Percentiles rank a stretch among this genome's conserved stretches.
phyloP scores from a whole-genome alignment of 1,140 invertebrate species.

The Hyles vespertilio region DNA sequence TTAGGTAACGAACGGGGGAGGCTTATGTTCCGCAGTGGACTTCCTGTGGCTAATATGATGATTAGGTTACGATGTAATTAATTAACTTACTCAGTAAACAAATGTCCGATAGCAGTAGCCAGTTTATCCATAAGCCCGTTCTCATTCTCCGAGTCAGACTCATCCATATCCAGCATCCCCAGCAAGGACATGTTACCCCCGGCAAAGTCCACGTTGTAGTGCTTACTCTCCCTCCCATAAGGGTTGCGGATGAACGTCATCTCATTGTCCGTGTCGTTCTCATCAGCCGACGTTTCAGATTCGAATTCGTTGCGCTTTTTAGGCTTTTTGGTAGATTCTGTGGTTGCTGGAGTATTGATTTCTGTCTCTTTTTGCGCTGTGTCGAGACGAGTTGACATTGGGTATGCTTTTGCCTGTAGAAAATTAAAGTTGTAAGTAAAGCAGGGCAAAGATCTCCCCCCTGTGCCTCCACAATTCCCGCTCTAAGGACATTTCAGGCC shows the following conservation, averaged over 20 bases:
- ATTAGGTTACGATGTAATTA: background rate
- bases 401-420: conserved; percentile 79
- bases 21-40: too few relatives aligned
- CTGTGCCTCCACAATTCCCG: too few relatives aligned
- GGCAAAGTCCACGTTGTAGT: conserved; percentile 44
- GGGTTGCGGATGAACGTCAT: conserved; percentile 78
- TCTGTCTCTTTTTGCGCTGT: conserved; percentile 48
- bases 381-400: conserved; percentile 77
- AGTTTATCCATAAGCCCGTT: conserved; percentile 82
- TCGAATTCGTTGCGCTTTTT: conserved; percentile 65
- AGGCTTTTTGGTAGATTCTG: conserved; percentile 31
- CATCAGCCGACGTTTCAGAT: conserved; percentile 79
- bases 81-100: conserved; percentile 77
- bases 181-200: conserved; percentile 61
- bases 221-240: conserved; percentile 56
- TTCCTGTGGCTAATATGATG: too few relatives aligned
- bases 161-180: conserved; percentile 81
- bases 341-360: conserved; percentile 30
- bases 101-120: conserved; percentile 82
- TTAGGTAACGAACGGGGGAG: too few relatives aligned
- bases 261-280: conserved; percentile 77
- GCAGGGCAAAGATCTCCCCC: too few relatives aligned
- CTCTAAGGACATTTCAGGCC: too few relatives aligned
- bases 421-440: too few relatives aligned
- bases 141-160: conserved; percentile 89